Evolutionary conservation across 2,888 invertebrate genomes (phyloP).

Genomic region (Hirtodrosophila histrioides): DNA sequence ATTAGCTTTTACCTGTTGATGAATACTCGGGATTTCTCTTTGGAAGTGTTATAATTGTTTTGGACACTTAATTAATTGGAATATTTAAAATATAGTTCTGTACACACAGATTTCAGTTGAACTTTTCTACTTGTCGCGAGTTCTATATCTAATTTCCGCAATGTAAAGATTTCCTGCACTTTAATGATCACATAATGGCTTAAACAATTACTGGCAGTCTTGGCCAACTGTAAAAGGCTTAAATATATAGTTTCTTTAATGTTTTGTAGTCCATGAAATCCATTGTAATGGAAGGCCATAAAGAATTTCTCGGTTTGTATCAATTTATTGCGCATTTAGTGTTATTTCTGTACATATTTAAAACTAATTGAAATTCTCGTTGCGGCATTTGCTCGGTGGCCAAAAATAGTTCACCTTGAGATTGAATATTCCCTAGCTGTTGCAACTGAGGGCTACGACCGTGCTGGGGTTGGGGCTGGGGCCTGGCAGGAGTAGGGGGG

Average conservation of each 20-base stretch:
- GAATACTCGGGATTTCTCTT: slow-evolving; percentile 22
- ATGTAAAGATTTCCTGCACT: slow-evolving; percentile 40
- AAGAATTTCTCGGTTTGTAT: slow-evolving; percentile 8
- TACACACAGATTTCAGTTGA: slow-evolving; percentile 71
- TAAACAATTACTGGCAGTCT: no score
- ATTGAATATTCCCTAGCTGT: slow-evolving; percentile 11
- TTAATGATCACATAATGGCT: no score
- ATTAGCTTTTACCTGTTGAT: neutral
- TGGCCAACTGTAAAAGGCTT: no score
- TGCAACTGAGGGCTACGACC: neutral
- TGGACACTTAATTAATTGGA: slow-evolving; percentile 73
- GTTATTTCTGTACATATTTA: slow-evolving; percentile 33
- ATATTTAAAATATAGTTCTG: slow-evolving; percentile 69
- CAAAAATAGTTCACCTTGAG: slow-evolving; percentile 73
- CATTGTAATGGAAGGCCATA: neutral
- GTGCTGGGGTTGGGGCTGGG: neutral
- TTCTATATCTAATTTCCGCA: slow-evolving; percentile 56
- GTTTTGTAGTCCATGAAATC: no score
- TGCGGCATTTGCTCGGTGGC: slow-evolving; percentile 33
- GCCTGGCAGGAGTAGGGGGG: no score
- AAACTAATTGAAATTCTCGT: slow-evolving; percentile 51
- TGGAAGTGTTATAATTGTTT: slow-evolving; percentile 54
- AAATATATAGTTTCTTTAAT: no score
- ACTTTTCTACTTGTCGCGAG: slow-evolving; percentile 49
- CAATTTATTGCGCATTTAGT: slow-evolving; percentile 67